Evolutionary conservation across 2,888 invertebrate species (phyloP), one percentile per base, ranked within the genome.

Genomic region (Drosophila stalkeri): DNA sequence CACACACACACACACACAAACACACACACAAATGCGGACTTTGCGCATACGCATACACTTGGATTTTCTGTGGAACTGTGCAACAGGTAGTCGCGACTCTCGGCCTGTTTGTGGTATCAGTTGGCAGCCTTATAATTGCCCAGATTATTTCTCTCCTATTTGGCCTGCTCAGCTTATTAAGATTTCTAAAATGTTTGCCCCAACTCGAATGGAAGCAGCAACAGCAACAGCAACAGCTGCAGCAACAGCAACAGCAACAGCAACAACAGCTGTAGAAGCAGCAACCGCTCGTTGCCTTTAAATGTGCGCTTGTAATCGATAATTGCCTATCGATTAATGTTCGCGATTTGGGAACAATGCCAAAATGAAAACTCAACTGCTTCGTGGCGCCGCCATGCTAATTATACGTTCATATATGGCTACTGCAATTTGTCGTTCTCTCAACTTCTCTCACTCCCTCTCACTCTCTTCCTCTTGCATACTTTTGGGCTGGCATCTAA

Each of bases 161-260:
- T 89, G 86, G 86, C 62, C 71, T 73, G 75, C 64, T 62, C 66
- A 85, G 82, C 77, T 87, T 79, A 86, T 86, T 86, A 86, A 86
- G 79, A 89, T 89, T 77, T 75, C 64, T 82, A 57, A 77, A 70
- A 89, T 82, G 59, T 61, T 75, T 80, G 43, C 33, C 54, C 31
- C 44, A 54, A 44, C 37, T 43, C 47, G 44, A 16, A 16, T 52
- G 51, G n/a, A 4, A 16, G 23, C 16, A 39, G 37, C 18, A 12
- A 33, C 16, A 39, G 35, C 12, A 14, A 5, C 55, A 33, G 43
- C 68, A 49, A n/a, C 63, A 44, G n/a, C 49, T 18, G 14, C 63
- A 6, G 16, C 43, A 20, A 14, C 20, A 33, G 54, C 8, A 23
- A 16, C 18, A 14, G 23, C 39, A 16, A 9, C 31, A 4, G 43